Percentiles rank a stretch among this genome's conserved stretches.
Conservation (phyloP, 2,888 invertebrate species). For the Lasioglossum morio region DNA sequence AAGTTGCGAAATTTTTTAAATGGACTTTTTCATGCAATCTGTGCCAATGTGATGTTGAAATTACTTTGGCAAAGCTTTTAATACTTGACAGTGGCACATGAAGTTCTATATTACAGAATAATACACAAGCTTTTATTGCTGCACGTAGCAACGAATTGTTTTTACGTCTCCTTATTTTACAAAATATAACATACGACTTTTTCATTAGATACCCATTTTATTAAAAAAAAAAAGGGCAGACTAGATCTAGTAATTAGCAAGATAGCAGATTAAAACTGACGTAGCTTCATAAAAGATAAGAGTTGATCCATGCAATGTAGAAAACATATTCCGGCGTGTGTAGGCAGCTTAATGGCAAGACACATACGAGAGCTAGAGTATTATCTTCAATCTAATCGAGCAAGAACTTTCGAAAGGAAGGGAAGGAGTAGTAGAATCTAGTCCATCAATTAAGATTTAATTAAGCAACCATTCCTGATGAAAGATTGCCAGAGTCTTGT, state of each 20-base stretch:
- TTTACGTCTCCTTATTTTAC: not conserved
- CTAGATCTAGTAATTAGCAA: not conserved
- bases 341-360: not conserved
- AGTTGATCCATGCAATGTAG: not conserved
- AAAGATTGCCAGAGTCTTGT: not conserved
- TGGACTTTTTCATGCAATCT: not conserved
- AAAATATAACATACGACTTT: not conserved
- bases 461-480: not conserved
- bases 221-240: not conserved
- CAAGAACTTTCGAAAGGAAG: not conserved
- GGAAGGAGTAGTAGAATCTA: constrained; percentile 11
- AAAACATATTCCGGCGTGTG: not conserved
- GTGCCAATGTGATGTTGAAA: not conserved
- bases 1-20: not conserved
- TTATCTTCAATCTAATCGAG: constrained; percentile 8
- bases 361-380: not conserved
- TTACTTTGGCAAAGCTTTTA: not conserved
- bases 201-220: not conserved
- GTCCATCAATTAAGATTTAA: constrained; percentile 4
- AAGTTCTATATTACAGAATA: not conserved
- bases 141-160: not conserved
- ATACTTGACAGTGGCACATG: not conserved
- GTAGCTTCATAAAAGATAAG: not conserved
- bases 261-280: not conserved
- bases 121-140: not conserved